phyloP scores from a whole-genome alignment of 2,888 invertebrate genomes.

The Hymenopus coronatus region DNA sequence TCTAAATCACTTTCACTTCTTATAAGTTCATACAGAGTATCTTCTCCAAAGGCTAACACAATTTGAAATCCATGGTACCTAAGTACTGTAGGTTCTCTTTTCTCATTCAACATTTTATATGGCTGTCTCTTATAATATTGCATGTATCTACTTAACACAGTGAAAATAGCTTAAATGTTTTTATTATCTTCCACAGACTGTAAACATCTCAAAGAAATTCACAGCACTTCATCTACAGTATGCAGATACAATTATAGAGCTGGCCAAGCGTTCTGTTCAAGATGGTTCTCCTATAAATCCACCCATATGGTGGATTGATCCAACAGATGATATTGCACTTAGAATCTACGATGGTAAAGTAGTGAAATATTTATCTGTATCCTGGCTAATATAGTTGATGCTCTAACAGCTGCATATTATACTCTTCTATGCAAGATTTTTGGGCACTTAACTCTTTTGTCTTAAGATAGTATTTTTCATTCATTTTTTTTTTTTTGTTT shows the following conservation, averaged over 20 bases:
- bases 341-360: slow-evolving; percentile 47
- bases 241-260: slow-evolving; percentile 56
- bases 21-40: too few species aligned
- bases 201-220: slow-evolving; percentile 60
- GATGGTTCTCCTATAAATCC: slow-evolving; percentile 71
- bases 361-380: not conserved
- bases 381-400: not conserved
- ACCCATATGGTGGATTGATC: slow-evolving; percentile 84
- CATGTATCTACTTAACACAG: not conserved
- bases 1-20: too few species aligned
- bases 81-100: too few species aligned
- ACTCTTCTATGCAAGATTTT: not conserved
- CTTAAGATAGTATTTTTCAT: not conserved
- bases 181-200: slow-evolving; percentile 50
- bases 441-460: not conserved
- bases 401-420: not conserved
- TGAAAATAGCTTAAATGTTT: not conserved
- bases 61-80: too few species aligned
- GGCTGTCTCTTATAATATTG: not conserved
- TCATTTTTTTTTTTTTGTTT: too few species aligned
- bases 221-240: slow-evolving; percentile 64
- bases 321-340: slow-evolving; percentile 59
- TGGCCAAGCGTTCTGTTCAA: slow-evolving; percentile 54
- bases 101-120: not conserved
- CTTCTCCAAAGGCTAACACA: too few species aligned